A percentile compares a stretch with the other conserved stretches of the same genome.
Evolutionary conservation across 1,140 invertebrate genomes (phyloP).

Genomic region (Heliconius congener): DNA sequence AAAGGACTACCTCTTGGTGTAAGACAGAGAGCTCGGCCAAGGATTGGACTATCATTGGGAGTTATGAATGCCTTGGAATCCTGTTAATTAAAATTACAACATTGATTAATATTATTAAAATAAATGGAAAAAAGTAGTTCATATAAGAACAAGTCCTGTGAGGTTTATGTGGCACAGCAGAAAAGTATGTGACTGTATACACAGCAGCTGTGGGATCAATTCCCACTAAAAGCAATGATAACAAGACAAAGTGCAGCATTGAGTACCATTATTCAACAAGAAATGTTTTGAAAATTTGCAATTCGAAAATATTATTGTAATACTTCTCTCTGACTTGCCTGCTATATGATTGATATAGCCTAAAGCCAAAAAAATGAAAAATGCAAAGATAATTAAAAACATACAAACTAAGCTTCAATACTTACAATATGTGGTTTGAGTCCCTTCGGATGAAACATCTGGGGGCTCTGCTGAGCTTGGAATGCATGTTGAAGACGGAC

Average conservation of each 20-base stretch:
- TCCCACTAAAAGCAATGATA: neutral
- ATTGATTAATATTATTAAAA: too few relatives aligned
- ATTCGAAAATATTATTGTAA: too few relatives aligned
- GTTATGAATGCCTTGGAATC: slow-evolving; percentile 62
- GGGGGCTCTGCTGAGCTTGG: slow-evolving; percentile 71
- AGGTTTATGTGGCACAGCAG: too few relatives aligned
- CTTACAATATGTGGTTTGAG: slow-evolving; percentile 77
- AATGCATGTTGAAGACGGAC: slow-evolving; percentile 79
- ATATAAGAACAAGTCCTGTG: too few relatives aligned
- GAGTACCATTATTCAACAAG: neutral
- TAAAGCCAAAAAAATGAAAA: neutral
- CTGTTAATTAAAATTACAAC: slow-evolving; percentile 35
- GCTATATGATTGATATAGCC: neutral
- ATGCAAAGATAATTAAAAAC: neutral
- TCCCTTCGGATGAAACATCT: slow-evolving; percentile 78
- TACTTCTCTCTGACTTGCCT: too few relatives aligned
- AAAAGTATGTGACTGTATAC: too few relatives aligned
- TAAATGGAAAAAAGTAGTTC: too few relatives aligned
- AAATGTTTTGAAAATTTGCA: neutral
- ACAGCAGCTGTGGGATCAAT: too few relatives aligned
- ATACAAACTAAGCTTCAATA: slow-evolving; percentile 41
- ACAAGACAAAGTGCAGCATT: neutral
- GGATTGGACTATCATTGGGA: slow-evolving; percentile 75
- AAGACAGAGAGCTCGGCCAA: slow-evolving; percentile 80
- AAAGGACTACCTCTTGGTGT: slow-evolving; percentile 78